Base-by-base conservation (phyloP, 2,797 vertebrate species). In the Taenioides sp. region DNA sequence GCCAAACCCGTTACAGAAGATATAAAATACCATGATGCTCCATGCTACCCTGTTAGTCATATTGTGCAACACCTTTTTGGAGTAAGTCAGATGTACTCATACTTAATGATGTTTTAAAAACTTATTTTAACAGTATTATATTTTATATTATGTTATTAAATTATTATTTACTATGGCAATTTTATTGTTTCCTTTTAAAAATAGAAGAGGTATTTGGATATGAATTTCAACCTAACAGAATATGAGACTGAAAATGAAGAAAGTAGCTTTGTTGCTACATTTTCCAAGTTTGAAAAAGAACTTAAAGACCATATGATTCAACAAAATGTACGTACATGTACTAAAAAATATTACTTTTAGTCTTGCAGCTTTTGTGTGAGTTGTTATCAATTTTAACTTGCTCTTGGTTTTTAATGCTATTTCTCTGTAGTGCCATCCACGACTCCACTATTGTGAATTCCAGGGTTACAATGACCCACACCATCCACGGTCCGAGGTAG, bases 31-130 rank as follows among this genome's bases (percentile, higher is more conserved):
- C 70, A 78, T 10, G 88, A 77, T 77, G 91, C 90, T 77, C 93
- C 49, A 0, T 95, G 84, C 81, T 96, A 94, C 87, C 89, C 93
- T 72, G 84, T 98, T 66, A 93, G 89, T 69, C 93, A 96, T 84
- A 85, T 99, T 61, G 94, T 94, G 54, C 90, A 91, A 77, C 95
- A 97, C 89, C 94, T 99, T 57, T 93, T 98, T 88, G 94, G 95
- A 93, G 97, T 98, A 93, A 94, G 93, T 82, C 18, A 23, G 1
- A 69, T 18, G 61, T 62, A 47, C 58, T 23, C 57, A 5, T 27
- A 58, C 16, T 7, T 9, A 6, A 27, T 14, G 1, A 27, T 14
- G 10, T 58, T 47, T 25, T 58, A 27, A 59, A 27, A 2, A 59
- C 10, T 14, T 27, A n/a, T 58, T 23, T 27, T 25, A 23, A 27